These are phyloP conservation scores for Lutraria lutraria DNA, from an alignment of 2,888 invertebrate genomes.

Conservation along the genomic window DNA sequence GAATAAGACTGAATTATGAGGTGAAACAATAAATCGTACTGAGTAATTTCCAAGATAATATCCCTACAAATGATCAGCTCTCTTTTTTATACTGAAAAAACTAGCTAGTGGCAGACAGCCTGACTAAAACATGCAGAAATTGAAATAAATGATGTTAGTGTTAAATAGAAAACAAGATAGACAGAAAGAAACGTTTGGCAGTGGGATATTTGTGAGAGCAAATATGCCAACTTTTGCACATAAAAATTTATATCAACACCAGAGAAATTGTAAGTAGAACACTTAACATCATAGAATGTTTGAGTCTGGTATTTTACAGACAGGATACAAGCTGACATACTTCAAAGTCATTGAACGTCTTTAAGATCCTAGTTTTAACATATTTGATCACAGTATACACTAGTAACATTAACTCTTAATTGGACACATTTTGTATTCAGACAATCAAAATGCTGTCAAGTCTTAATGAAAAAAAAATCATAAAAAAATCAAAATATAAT, in stretches of 20 bases:
- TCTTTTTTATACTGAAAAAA: slow-evolving; percentile 11
- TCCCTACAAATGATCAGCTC: neutral
- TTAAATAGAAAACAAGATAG: slow-evolving; percentile 9
- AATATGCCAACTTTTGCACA: slow-evolving; percentile 7
- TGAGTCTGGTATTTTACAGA: neutral
- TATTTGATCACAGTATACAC: no score
- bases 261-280: neutral
- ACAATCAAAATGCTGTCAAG: no score
- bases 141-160: slow-evolving; percentile 10
- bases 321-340: neutral
- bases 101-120: neutral
- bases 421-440: no score
- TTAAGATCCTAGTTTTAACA: neutral
- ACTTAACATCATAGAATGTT: neutral
- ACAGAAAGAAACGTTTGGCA: neutral
- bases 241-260: neutral
- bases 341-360: neutral
- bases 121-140: slow-evolving; percentile 20
- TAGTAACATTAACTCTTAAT: no score
- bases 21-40: neutral
- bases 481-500: no score
- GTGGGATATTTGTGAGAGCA: neutral
- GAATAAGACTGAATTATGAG: slow-evolving; percentile 19
- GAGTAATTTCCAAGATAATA: neutral
- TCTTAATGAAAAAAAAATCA: no score